phyloP scores from a whole-genome alignment of 2,113 vertebrate genomes.

The Rousettus leschenaultii region DNA sequence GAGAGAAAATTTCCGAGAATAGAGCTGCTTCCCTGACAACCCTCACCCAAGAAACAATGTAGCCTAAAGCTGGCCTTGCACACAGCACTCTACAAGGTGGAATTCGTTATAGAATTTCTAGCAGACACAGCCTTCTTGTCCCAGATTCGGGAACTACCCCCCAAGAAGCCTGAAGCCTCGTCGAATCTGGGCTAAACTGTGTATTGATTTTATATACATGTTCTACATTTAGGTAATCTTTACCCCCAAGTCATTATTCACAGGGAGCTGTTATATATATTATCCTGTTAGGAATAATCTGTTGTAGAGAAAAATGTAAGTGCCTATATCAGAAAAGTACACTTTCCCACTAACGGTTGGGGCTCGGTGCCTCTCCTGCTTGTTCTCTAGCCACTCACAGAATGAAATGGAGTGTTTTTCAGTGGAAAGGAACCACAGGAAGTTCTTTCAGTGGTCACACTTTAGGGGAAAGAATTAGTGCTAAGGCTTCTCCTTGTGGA shows the following conservation, averaged over 20 bases:
- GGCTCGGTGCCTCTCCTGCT: background rate
- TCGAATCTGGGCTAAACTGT: slow-evolving; percentile 20
- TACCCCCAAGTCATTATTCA: background rate
- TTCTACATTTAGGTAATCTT: background rate
- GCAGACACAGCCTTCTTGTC: slow-evolving; percentile 29
- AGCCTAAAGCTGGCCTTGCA: slow-evolving; percentile 40
- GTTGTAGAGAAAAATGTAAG: background rate
- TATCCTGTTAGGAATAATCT: background rate
- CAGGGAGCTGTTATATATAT: background rate
- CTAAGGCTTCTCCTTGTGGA: background rate
- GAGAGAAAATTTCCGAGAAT: slow-evolving; percentile 51
- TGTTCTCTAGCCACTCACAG: background rate
- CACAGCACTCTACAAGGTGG: background rate
- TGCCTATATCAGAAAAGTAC: background rate
- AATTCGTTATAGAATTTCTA: background rate
- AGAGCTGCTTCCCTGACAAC: slow-evolving; percentile 35
- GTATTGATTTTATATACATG: background rate
- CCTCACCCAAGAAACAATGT: slow-evolving; percentile 16
- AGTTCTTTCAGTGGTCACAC: slow-evolving; percentile 1
- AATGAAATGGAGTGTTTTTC: background rate
- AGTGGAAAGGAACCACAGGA: background rate
- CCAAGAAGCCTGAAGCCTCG: slow-evolving; percentile 17
- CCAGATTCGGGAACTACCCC: slow-evolving; percentile 51
- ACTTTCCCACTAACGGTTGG: background rate
- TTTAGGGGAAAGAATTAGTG: slow-evolving; percentile 15